phyloP scores from a whole-genome alignment of 1,140 invertebrate species.

The Habropoda laboriosa region DNA sequence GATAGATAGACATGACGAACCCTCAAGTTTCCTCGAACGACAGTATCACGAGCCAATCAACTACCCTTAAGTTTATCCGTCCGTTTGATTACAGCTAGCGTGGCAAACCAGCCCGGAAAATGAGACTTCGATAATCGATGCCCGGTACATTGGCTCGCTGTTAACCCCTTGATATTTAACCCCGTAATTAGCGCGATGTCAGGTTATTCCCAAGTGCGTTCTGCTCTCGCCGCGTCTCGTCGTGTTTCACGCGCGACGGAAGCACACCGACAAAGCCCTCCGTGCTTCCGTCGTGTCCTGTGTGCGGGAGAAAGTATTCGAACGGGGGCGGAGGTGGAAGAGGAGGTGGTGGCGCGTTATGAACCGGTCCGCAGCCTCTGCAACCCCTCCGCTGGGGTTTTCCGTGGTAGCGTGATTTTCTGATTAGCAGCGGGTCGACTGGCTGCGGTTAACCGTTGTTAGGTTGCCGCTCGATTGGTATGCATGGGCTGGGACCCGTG shows the following conservation, averaged over 20 bases:
- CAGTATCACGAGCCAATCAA: neutral
- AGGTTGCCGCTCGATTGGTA: constrained; percentile 80
- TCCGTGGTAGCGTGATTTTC: constrained; percentile 79
- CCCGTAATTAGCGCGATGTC: constrained; percentile 75
- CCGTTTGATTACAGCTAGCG: constrained; percentile 35
- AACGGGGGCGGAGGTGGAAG: neutral
- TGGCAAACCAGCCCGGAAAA: neutral
- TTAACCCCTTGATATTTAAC: constrained; percentile 79
- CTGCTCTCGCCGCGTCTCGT: constrained; percentile 13
- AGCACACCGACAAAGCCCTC: neutral
- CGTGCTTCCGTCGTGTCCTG: neutral
- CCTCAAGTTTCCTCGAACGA: neutral
- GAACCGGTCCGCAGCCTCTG: constrained; percentile 45
- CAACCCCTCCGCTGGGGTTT: constrained; percentile 72
- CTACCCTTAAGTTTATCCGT: constrained; percentile 43
- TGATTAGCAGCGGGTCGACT: constrained; percentile 81
- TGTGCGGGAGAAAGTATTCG: constrained; percentile 44
- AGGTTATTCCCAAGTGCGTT: constrained; percentile 35
- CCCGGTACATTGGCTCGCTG: constrained; percentile 72
- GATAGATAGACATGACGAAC: neutral
- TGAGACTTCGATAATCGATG: constrained; percentile 39
- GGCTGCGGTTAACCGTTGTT: constrained; percentile 81
- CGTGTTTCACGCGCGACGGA: constrained; percentile 16
- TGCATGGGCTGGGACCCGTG: constrained; percentile 81
- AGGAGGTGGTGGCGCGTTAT: constrained; percentile 40